phyloP scores from a whole-genome alignment of 2,888 invertebrate species.

The Eupithecia pulchellata region DNA sequence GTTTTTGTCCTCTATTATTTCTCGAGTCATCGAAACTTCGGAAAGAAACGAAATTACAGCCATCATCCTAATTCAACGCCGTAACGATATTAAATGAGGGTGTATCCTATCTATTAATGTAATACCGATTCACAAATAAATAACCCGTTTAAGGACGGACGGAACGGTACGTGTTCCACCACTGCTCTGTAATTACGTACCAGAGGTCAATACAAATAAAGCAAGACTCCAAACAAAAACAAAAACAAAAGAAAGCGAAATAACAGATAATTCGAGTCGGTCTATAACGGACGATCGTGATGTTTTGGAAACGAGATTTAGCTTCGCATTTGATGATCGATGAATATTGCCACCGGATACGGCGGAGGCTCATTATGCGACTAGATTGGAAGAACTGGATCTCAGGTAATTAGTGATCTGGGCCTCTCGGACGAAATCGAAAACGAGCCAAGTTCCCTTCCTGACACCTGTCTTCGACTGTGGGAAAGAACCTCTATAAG shows the following conservation, averaged over 20 bases:
- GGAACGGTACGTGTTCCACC: constrained; percentile 70
- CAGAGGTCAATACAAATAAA: constrained; percentile 84
- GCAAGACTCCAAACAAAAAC: constrained; percentile 67
- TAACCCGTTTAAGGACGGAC: constrained; percentile 79
- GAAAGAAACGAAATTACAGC: constrained; percentile 70
- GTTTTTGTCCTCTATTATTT: constrained; percentile 60
- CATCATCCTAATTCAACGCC: constrained; percentile 75
- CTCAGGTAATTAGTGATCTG: constrained; percentile 58
- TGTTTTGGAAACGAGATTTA: constrained; percentile 66
- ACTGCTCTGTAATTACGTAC: constrained; percentile 71
- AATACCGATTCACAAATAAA: constrained; percentile 82
- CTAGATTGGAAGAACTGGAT: constrained; percentile 59
- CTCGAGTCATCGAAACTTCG: constrained; percentile 51
- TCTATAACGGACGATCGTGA: constrained; percentile 66
- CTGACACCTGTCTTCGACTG: constrained; percentile 65
- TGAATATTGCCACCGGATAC: constrained; percentile 49
- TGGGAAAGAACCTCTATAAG: constrained; percentile 75
- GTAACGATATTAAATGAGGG: constrained; percentile 84
- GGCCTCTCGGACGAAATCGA: constrained; percentile 66
- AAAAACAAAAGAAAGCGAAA: constrained; percentile 81
- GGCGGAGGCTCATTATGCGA: constrained; percentile 57
- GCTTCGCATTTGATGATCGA: constrained; percentile 67
- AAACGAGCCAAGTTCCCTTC: constrained; percentile 55
- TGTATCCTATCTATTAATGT: constrained; percentile 81
- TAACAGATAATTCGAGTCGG: constrained; percentile 77